A percentile compares a stretch with the other conserved stretches of the same genome.
Conservation (phyloP, 2,113 vertebrate species). For the Syngnathoides biaculeatus region DNA sequence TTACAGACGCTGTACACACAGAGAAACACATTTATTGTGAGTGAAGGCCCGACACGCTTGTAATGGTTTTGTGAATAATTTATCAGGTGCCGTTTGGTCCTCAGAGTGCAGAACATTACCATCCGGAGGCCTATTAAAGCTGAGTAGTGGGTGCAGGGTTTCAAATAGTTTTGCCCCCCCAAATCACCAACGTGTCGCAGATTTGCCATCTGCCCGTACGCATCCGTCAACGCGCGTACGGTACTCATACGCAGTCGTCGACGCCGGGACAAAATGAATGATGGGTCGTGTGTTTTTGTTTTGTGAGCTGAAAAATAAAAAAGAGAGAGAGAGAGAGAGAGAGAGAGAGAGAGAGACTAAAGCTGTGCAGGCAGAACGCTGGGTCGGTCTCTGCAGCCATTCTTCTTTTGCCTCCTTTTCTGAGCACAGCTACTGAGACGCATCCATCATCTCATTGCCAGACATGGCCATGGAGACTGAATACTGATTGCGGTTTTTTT, state of each 20-base stretch:
- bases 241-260: slow-evolving; percentile 24
- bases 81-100: slow-evolving; percentile 39
- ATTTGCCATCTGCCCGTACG: slow-evolving; percentile 35
- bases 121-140: neutral
- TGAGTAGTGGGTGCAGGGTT: slow-evolving; percentile 12
- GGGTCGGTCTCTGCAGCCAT: slow-evolving; percentile 42
- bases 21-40: slow-evolving; percentile 22
- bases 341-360: slow-evolving; percentile 50
- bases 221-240: slow-evolving; percentile 45
- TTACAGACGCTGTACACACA: slow-evolving; percentile 41
- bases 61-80: slow-evolving; percentile 66
- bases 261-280: slow-evolving; percentile 28
- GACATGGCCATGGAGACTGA: slow-evolving; percentile 50
- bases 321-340: too few relatives aligned
- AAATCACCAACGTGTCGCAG: slow-evolving; percentile 27
- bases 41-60: slow-evolving; percentile 33
- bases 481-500: slow-evolving; percentile 68
- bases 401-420: slow-evolving; percentile 53
- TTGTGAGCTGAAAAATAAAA: slow-evolving; percentile 36
- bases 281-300: slow-evolving; percentile 55
- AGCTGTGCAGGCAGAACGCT: slow-evolving; percentile 36
- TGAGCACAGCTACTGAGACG: slow-evolving; percentile 43
- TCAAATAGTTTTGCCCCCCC: slow-evolving; percentile 23
- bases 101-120: slow-evolving; percentile 63
- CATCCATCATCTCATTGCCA: slow-evolving; percentile 67